Conservation (phyloP, 2,797 vertebrate genomes). For the Lutjanus argentimaculatus region DNA sequence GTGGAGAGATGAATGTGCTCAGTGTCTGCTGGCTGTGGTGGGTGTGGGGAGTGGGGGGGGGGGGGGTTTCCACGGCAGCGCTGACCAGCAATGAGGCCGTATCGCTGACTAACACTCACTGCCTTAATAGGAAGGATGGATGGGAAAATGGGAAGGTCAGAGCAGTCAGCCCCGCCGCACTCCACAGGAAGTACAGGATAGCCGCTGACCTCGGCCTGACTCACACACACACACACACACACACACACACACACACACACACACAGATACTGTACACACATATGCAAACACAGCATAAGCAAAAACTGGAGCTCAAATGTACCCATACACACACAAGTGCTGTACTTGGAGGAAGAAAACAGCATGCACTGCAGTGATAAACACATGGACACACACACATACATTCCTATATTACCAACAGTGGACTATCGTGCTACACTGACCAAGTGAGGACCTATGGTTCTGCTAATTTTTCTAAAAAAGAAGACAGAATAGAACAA, state of each 20-base stretch:
- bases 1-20: conserved; percentile 47
- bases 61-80: conserved; percentile 47
- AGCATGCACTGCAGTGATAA: no score
- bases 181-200: conserved; percentile 60
- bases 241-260: no score
- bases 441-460: no score
- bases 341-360: neutral
- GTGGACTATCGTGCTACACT: no score
- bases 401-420: no score
- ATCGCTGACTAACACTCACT: conserved; percentile 43
- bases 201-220: conserved; percentile 54
- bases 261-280: neutral
- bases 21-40: conserved; percentile 36
- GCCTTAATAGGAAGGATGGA: conserved; percentile 60
- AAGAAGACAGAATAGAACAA: no score
- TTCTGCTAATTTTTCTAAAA: no score
- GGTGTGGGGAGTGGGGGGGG: neutral
- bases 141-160: conserved; percentile 58
- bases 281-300: conserved; percentile 23
- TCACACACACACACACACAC: conserved; percentile 6
- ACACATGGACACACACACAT: no score
- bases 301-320: neutral
- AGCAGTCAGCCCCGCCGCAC: conserved; percentile 21
- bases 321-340: neutral
- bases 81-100: conserved; percentile 14